Base-by-base conservation (phyloP, 2,888 invertebrate genomes). In the Calliphora vomitoria region DNA sequence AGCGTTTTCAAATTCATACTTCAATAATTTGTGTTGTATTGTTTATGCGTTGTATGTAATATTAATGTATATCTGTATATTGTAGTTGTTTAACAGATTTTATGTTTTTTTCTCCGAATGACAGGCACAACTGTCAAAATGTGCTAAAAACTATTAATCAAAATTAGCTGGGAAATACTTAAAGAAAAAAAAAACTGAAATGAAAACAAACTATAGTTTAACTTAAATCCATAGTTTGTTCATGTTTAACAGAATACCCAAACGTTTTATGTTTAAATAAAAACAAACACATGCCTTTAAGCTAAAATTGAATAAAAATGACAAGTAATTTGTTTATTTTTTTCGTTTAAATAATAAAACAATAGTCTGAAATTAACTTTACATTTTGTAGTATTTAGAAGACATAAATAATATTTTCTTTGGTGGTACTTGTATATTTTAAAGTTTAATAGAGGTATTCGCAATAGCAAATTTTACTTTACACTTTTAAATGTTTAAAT, bases 81-180 rank as follows among this genome's bases (percentile, higher is more conserved):
- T 35, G 35, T 35, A 35, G 35, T 35, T 25, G 18, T 62, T 20
- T 53, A 20, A 35, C 35, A 53, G 20, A 62, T 62, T 83, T 62
- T 62, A 53, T 53, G 55, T 38, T 64, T 38, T 72, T 25, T 50
- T 64, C 20, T 50, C 25, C 55, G 62, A 75, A 79, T 89, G 90
- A 89, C 89, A 89, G 85, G 78, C 89, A 68, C 76, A 88, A 89
- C 86, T 89, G 89, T 89, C 89, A 89, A 86, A 88, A 89, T 88
- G 87, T 89, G 88, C 82, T 82, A 78, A 89, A 82, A 88, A 89
- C 90, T 88, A 90, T 89, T 89, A 89, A 89, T 90, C 90, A 90
- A 89, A 89, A 90, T 90, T 86, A 89, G 80, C 85, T 78, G 62
- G 62, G 44, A 47, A 53, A 64, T 35, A 76, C 15, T 69, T 15